phyloP scores from a whole-genome alignment of 1,140 invertebrate genomes.

The Anagrus nilaparvatae region DNA sequence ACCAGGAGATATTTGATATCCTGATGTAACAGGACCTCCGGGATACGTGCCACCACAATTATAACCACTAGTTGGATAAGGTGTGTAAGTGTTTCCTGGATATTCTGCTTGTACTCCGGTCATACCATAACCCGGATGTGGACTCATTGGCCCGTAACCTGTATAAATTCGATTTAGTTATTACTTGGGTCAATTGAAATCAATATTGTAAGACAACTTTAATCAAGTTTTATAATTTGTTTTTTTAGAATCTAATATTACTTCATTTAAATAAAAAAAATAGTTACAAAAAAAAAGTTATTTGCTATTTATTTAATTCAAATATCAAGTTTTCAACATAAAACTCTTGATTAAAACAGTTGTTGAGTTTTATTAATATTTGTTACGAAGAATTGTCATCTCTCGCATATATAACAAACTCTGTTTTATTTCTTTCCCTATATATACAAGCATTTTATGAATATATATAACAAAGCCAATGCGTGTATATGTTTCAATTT shows the following conservation, averaged over 20 bases:
- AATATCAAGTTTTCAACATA: too few species aligned
- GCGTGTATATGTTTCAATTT: conserved; percentile 42
- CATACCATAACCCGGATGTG: conserved; percentile 73
- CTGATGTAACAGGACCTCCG: conserved; percentile 50
- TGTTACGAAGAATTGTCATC: too few species aligned
- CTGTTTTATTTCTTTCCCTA: not conserved
- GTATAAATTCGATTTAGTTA: conserved; percentile 12
- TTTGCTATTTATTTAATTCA: too few species aligned
- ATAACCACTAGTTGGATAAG: conserved; percentile 52
- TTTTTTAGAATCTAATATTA: too few species aligned
- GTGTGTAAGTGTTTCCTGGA: conserved; percentile 63
- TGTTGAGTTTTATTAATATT: too few species aligned
- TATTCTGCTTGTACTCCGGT: conserved; percentile 63
- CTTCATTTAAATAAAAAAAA: too few species aligned
- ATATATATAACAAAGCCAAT: conserved; percentile 19
- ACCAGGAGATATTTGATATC: conserved; percentile 53
- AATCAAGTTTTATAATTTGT: too few species aligned
- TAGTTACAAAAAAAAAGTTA: too few species aligned
- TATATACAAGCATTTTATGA: conserved; percentile 2
- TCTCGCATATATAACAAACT: too few species aligned
- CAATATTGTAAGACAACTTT: not conserved
- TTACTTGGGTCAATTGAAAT: too few species aligned
- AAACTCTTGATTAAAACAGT: too few species aligned
- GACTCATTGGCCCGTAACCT: conserved; percentile 73
- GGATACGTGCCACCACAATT: conserved; percentile 51